These are phyloP conservation scores for Xestia sexstrigata DNA, from an alignment of 2,888 invertebrate genomes.

Conservation along the genomic window DNA sequence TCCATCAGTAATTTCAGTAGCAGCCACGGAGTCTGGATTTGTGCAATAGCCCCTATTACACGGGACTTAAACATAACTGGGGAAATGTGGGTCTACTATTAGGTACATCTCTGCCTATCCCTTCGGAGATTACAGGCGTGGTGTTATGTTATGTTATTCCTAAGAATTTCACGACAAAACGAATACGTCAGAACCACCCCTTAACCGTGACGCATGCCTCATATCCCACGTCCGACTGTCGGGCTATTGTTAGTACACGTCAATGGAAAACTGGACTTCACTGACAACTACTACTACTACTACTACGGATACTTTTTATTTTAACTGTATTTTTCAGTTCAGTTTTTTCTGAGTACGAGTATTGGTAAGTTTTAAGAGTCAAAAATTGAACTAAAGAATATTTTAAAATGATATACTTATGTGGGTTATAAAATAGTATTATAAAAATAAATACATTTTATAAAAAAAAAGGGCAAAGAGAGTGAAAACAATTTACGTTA, in stretches of 20 bases:
- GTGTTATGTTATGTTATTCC: too few relatives aligned
- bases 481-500: neutral
- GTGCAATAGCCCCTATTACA: too few relatives aligned
- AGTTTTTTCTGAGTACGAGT: neutral
- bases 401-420: neutral
- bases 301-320: neutral
- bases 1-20: too few relatives aligned
- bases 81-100: too few relatives aligned
- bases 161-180: neutral
- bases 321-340: too few relatives aligned
- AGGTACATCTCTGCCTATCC: too few relatives aligned
- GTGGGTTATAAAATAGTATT: neutral
- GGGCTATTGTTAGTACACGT: slow-evolving; percentile 70
- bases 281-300: too few relatives aligned
- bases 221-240: slow-evolving; percentile 60
- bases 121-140: too few relatives aligned
- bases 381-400: neutral
- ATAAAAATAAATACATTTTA: neutral
- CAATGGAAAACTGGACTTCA: slow-evolving; percentile 44
- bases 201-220: slow-evolving; percentile 57
- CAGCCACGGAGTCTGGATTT: too few relatives aligned
- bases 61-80: too few relatives aligned
- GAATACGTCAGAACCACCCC: slow-evolving; percentile 44
- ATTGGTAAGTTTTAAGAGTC: neutral
- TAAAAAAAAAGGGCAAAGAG: neutral